These are phyloP conservation scores for Agelaius phoeniceus DNA, from an alignment of 2,113 vertebrate species.

Conservation along the genomic window DNA sequence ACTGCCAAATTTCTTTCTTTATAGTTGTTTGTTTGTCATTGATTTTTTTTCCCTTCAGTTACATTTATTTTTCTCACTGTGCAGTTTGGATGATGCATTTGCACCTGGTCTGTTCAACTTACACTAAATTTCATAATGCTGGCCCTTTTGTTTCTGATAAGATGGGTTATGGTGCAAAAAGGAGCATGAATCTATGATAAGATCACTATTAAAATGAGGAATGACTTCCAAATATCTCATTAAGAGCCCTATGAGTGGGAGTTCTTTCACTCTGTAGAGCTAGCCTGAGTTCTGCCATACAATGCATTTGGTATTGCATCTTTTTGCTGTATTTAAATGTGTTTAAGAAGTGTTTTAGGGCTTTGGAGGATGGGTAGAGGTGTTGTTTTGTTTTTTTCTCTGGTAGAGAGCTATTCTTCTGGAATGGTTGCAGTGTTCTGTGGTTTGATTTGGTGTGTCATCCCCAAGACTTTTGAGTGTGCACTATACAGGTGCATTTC, in stretches of 20 bases:
- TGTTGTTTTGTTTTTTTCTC: accelerated
- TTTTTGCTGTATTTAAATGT: background rate
- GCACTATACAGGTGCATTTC: background rate
- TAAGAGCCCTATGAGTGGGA: background rate
- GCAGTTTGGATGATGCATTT: background rate
- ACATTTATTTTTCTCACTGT: background rate
- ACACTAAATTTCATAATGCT: background rate
- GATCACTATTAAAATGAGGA: background rate
- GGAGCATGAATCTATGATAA: background rate
- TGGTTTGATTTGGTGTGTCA: background rate
- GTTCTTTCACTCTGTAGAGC: background rate
- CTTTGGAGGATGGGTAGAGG: background rate
- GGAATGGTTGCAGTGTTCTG: background rate
- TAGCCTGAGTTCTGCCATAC: background rate
- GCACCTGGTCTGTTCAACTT: background rate
- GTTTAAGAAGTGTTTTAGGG: background rate
- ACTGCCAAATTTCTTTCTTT: background rate
- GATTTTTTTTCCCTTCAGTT: background rate
- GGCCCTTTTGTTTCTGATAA: background rate
- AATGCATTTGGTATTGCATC: background rate
- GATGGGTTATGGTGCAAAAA: background rate
- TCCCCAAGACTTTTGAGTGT: background rate
- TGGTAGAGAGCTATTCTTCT: background rate
- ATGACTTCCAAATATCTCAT: background rate
- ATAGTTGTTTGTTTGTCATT: background rate